phyloP scores from a whole-genome alignment of 2,888 invertebrate genomes.

The Platycheirus rosarum region DNA sequence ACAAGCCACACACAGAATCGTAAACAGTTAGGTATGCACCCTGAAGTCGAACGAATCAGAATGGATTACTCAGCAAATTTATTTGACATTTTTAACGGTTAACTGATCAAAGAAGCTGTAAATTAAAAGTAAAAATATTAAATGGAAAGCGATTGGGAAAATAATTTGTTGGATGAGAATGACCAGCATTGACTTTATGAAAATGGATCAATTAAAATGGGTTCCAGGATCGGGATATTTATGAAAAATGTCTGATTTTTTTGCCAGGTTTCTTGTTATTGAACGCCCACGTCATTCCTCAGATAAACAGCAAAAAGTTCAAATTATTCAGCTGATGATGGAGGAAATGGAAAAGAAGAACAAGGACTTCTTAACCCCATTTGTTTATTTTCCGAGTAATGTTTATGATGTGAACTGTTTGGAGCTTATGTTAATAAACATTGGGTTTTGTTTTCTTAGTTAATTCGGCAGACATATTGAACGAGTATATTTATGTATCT shows the following conservation, averaged over 20 bases:
- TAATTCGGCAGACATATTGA: background rate
- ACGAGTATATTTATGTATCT: background rate
- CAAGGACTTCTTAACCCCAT: constrained; percentile 30
- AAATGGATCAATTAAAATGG: background rate
- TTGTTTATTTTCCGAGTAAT: constrained; percentile 59
- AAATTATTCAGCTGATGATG: constrained; percentile 5
- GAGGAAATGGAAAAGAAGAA: background rate
- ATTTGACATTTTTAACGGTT: constrained; percentile 70
- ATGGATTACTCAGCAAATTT: constrained; percentile 67
- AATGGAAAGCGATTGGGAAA: constrained; percentile 27
- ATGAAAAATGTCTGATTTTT: constrained; percentile 19
- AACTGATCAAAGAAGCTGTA: constrained; percentile 66
- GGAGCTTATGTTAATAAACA: constrained; percentile 67
- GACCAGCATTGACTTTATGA: background rate
- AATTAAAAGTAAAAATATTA: constrained; percentile 22
- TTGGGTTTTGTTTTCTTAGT: constrained; percentile 47
- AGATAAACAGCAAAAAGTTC: constrained; percentile 13
- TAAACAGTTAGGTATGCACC: constrained; percentile 39
- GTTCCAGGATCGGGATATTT: background rate
- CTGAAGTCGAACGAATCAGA: constrained; percentile 59
- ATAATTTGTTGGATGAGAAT: constrained; percentile 36
- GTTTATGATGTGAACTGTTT: constrained; percentile 46
- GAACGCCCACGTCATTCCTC: constrained; percentile 22
- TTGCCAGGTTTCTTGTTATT: constrained; percentile 27
- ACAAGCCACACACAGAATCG: background rate